Evolutionary conservation across 2,797 vertebrate genomes (phyloP), one percentile per base, ranked within the genome.

Genomic region (Phoxinus dragarum): DNA sequence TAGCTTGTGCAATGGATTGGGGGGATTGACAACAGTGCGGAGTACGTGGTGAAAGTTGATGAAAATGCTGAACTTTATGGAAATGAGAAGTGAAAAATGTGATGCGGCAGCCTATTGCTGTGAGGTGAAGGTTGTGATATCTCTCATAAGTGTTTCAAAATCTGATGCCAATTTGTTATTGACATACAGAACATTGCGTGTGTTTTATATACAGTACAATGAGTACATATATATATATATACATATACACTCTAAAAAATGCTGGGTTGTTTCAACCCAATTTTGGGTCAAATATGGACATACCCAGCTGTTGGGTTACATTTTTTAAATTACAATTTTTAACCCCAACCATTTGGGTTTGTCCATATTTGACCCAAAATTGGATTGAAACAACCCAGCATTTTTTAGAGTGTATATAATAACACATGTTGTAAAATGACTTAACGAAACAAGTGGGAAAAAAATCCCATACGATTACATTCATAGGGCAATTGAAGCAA

Each of bases 31-130:
- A 36, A 36, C 19, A 23, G 49, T 36, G 74, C 7, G 10, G 31
- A 36, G 47, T 12, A 36, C 36, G 73, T 34, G 17, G 47, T 38
- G 47, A 76, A 38, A n/a, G 74, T n/a, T 40, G 52, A 49, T 17
- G 11, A 36, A 76, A 40, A 76, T 76, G 31, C 74, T n/a, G 11
- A 76, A 38, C 49, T 76, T 49, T 19, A 74, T 11, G 27, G 73
- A 56, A 56, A 56, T 56, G 3, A 76, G 6, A 34, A 5, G 27
- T 21, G 44, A 74, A 7, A 76, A 56, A 56, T 56, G 9, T 0
- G 0, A 38, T 38, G 42, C 0, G 78, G 19, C 42, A 34, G 59
- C 17, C 17, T 49, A 49, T 67, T 1, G 1, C 6, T 67, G 61
- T 21, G 7, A 47, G 27, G 4, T 67, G 44, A 80, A 68, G 31